A percentile compares a stretch with the other conserved stretches of the same genome.
Conservation (phyloP, 1,140 invertebrate species). For the Andrena cerasifolii region DNA sequence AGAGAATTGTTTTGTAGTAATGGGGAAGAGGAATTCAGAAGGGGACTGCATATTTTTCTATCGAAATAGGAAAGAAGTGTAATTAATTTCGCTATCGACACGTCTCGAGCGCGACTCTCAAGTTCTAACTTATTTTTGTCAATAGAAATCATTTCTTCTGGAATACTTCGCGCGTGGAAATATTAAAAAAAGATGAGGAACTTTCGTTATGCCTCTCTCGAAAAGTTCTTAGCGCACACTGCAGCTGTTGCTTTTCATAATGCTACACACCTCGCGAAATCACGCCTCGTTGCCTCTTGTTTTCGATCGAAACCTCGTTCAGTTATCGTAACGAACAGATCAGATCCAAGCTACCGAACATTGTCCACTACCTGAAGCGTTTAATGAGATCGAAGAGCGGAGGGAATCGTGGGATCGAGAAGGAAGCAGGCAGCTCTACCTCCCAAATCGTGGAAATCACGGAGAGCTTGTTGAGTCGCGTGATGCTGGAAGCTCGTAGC, state of each 20-base stretch:
- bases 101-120: too few relatives aligned
- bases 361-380: constrained; percentile 66
- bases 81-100: too few relatives aligned
- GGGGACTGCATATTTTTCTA: not conserved
- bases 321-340: constrained; percentile 68
- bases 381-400: constrained; percentile 63
- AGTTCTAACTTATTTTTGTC: too few relatives aligned
- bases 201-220: too few relatives aligned
- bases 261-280: not conserved
- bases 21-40: not conserved
- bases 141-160: too few relatives aligned
- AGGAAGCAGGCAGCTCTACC: not conserved
- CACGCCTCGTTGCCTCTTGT: too few relatives aligned
- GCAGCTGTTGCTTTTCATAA: not conserved
- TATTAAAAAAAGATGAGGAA: too few relatives aligned
- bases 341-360: constrained; percentile 65
- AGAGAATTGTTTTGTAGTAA: not conserved
- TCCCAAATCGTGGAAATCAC: constrained; percentile 4
- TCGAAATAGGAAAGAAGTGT: not conserved
- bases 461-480: constrained; percentile 17
- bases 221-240: too few relatives aligned
- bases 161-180: too few relatives aligned
- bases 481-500: not conserved
- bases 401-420: constrained; percentile 28
- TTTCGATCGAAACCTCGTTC: constrained; percentile 44